Evolutionary conservation across 2,797 vertebrate genomes (phyloP).

Genomic region (Mionectes olivaceus): DNA sequence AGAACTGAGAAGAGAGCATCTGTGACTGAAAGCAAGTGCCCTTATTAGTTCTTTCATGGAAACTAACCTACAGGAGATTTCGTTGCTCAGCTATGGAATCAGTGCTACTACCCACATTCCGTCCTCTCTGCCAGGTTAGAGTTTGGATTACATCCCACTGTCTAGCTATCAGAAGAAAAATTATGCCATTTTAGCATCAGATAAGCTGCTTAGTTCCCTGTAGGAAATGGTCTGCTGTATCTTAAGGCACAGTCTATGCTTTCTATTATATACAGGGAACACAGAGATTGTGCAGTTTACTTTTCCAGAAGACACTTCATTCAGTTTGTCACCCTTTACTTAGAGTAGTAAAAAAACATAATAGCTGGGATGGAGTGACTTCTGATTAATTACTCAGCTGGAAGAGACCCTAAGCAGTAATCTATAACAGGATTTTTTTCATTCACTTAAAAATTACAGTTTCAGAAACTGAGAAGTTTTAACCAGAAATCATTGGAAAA

Average conservation of each 20-base stretch:
- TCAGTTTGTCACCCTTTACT: neutral
- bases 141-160: neutral
- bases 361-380: neutral
- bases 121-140: neutral
- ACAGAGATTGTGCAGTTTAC: neutral
- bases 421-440: neutral
- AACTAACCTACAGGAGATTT: conserved; percentile 56
- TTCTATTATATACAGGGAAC: neutral
- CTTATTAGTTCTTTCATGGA: conserved; percentile 62
- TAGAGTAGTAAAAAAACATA: neutral
- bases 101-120: conserved; percentile 4
- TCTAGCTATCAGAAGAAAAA: conserved; percentile 16
- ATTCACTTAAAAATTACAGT: neutral
- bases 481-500: neutral
- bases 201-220: neutral
- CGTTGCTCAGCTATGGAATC: conserved; percentile 50
- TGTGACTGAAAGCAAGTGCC: conserved; percentile 68
- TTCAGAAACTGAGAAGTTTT: neutral
- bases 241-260: neutral
- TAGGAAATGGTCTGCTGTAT: conserved; percentile 6
- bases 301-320: neutral
- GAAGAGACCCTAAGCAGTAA: neutral
- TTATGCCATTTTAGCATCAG: conserved; percentile 12
- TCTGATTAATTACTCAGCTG: neutral
- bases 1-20: conserved; percentile 49